Evolutionary conservation across 2,797 vertebrate species (phyloP).

Genomic region (Cyclura pinguis): DNA sequence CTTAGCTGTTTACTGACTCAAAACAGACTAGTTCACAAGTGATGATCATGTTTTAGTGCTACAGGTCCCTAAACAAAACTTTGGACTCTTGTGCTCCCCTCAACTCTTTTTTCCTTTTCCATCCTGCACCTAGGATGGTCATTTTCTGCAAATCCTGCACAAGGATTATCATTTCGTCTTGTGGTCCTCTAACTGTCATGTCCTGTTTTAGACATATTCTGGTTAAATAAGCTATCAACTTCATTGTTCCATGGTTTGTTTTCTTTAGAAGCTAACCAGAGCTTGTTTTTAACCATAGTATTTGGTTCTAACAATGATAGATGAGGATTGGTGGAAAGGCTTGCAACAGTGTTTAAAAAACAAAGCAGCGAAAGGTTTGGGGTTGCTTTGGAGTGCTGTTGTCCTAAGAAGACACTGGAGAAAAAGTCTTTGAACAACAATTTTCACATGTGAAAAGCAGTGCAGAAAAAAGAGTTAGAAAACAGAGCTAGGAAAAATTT

Average conservation of each 20-base stretch:
- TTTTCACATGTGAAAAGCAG: no score
- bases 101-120: neutral
- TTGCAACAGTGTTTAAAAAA: no score
- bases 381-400: no score
- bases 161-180: neutral
- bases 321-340: neutral
- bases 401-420: no score
- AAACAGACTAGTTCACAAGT: neutral
- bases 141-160: no score
- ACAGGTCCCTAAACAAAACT: neutral
- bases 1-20: neutral
- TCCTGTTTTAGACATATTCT: neutral
- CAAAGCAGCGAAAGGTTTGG: no score
- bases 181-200: neutral
- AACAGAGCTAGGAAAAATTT: no score
- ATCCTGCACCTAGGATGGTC: neutral
- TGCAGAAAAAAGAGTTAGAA: no score
- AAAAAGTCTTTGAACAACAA: no score
- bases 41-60: neutral
- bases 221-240: neutral
- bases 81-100: neutral
- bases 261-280: neutral
- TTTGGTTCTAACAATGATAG: neutral
- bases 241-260: neutral
- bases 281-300: neutral